A percentile compares a stretch with the other conserved stretches of the same genome.
phyloP scores from a whole-genome alignment of 2,888 invertebrate species.

The Acheta domesticus region DNA sequence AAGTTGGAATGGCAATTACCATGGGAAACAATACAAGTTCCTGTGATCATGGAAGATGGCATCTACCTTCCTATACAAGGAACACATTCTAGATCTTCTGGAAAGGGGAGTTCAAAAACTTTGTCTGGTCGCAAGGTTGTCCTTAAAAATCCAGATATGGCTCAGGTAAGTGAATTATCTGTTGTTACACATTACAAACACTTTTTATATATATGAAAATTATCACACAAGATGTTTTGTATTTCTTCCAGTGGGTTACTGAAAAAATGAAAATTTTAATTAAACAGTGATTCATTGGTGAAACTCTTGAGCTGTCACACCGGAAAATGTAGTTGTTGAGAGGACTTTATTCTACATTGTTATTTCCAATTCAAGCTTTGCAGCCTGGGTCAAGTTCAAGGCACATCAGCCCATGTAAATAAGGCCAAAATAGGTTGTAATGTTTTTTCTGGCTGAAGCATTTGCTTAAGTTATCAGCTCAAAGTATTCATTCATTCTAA shows the following conservation, averaged over 20 bases:
- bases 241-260: background rate
- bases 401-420: too few species aligned
- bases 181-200: too few species aligned
- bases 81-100: background rate
- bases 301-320: background rate
- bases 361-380: too few species aligned
- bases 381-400: too few species aligned
- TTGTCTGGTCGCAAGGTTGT: background rate
- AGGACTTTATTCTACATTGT: too few species aligned
- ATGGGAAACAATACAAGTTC: background rate
- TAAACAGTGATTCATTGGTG: background rate
- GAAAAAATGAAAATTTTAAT: background rate
- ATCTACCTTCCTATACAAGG: background rate
- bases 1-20: background rate
- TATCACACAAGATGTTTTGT: background rate
- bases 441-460: too few species aligned
- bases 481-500: too few species aligned
- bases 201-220: too few species aligned
- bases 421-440: too few species aligned
- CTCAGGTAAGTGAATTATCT: background rate
- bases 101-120: background rate
- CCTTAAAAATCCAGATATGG: background rate
- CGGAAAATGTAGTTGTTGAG: background rate
- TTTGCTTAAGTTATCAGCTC: too few species aligned
- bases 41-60: background rate